phyloP scores from a whole-genome alignment of 2,888 invertebrate species.

The Lasioglossum lativentre region DNA sequence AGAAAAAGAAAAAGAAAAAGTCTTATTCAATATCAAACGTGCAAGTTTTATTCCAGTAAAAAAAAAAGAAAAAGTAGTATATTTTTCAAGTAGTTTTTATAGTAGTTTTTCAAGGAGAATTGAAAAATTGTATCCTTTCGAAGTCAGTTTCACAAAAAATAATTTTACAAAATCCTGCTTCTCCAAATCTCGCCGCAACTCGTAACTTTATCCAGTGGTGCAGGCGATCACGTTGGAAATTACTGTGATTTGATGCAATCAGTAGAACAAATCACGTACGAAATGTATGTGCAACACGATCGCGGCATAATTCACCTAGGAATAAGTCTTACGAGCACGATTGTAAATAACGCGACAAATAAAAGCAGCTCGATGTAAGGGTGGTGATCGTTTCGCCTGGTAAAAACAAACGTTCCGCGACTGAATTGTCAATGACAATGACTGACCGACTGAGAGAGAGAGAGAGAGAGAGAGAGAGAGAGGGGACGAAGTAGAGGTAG shows the following conservation, averaged over 20 bases:
- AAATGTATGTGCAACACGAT: slow-evolving; percentile 11
- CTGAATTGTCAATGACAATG: slow-evolving; percentile 73
- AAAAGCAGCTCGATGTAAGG: slow-evolving; percentile 4
- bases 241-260: slow-evolving; percentile 2
- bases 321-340: slow-evolving; percentile 27
- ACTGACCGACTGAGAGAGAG: slow-evolving; percentile 48
- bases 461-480: slow-evolving; percentile 28
- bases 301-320: slow-evolving; percentile 15
- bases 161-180: neutral
- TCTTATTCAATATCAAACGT: too few relatives aligned
- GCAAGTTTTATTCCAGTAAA: too few relatives aligned
- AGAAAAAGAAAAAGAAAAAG: too few relatives aligned
- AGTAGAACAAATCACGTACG: slow-evolving; percentile 4
- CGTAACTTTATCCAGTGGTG: neutral
- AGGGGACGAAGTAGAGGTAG: neutral
- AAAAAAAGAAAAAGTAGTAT: too few relatives aligned
- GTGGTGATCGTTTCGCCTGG: slow-evolving; percentile 27
- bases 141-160: neutral
- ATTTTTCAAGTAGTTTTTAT: too few relatives aligned
- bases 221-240: neutral
- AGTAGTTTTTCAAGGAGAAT: too few relatives aligned
- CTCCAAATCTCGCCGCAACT: neutral
- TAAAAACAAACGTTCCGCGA: slow-evolving; percentile 57
- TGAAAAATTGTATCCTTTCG: too few relatives aligned
- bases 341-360: slow-evolving; percentile 27